These are phyloP conservation scores for Clistopyga incitator DNA, from an alignment of 2,888 invertebrate genomes.

Conservation along the genomic window DNA sequence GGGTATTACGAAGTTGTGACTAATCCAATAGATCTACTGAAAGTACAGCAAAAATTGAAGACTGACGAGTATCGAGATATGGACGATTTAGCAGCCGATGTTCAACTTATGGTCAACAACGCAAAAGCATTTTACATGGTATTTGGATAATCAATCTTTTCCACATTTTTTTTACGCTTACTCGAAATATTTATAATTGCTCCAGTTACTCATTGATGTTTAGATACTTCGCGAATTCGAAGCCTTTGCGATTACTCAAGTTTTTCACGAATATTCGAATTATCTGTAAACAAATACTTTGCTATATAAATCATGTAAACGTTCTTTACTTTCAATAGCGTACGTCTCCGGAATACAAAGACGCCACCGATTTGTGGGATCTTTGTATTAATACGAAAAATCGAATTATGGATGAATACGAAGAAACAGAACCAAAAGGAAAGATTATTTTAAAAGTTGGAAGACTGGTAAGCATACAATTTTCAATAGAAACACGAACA, in stretches of 20 bases:
- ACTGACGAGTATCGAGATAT: conserved; percentile 98
- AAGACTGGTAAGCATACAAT: conserved; percentile 82
- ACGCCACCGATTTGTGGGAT: conserved; percentile 95
- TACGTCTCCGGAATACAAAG: conserved; percentile 93
- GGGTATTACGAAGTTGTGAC: conserved; percentile 96
- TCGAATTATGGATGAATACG: conserved; percentile 84
- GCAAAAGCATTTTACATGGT: conserved; percentile 97
- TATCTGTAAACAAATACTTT: too few relatives aligned
- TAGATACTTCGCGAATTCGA: too few relatives aligned
- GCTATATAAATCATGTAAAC: too few relatives aligned
- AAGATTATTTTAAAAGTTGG: conserved; percentile 86
- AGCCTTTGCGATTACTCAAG: too few relatives aligned
- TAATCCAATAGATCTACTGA: conserved; percentile 97
- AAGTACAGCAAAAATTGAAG: conserved; percentile 98
- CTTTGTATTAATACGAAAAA: conserved; percentile 89
- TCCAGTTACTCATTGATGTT: too few relatives aligned
- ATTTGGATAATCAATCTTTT: conserved; percentile 45
- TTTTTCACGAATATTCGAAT: too few relatives aligned
- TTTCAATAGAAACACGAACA: background rate
- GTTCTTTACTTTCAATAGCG: conserved; percentile 84
- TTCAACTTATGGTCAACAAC: conserved; percentile 96
- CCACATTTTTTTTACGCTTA: too few relatives aligned
- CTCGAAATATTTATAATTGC: too few relatives aligned
- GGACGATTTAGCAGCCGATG: conserved; percentile 95
- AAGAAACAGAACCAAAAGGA: conserved; percentile 85